phyloP scores from a whole-genome alignment of 2,888 invertebrate genomes.

The Drosophila leonis region DNA sequence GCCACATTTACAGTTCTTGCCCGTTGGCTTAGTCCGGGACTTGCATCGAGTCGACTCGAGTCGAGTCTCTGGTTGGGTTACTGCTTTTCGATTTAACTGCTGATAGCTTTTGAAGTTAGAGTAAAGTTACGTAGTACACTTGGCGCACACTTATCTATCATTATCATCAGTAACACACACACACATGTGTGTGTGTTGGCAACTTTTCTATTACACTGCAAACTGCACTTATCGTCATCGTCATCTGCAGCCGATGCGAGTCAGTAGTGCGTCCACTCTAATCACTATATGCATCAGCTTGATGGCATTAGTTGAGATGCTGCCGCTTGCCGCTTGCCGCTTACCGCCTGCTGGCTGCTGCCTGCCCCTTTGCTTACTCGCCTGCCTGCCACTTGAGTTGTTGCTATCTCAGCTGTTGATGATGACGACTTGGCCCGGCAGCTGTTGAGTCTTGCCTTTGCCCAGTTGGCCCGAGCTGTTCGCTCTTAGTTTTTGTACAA shows the following conservation, averaged over 20 bases:
- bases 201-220: constrained; percentile 76
- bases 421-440: constrained; percentile 62
- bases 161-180: constrained; percentile 72
- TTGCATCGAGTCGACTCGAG: constrained; percentile 1
- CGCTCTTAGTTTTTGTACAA: constrained; percentile 8
- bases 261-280: constrained; percentile 75
- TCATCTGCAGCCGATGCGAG: constrained; percentile 62
- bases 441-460: constrained; percentile 58
- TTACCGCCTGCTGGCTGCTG: constrained; percentile 17
- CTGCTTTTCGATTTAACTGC: constrained; percentile 79
- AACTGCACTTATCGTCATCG: constrained; percentile 78
- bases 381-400: constrained; percentile 64
- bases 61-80: constrained; percentile 41
- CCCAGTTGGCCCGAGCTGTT: constrained; percentile 18
- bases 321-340: constrained; percentile 32
- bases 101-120: constrained; percentile 78
- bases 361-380: neutral
- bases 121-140: constrained; percentile 74
- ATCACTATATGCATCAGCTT: constrained; percentile 80
- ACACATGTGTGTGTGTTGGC: constrained; percentile 50
- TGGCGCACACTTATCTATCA: constrained; percentile 80
- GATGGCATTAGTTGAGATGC: constrained; percentile 77
- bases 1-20: constrained; percentile 78
- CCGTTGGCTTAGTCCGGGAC: constrained; percentile 56
- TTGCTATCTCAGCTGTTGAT: constrained; percentile 68